These are phyloP conservation scores for Gryllus longicercus DNA, from an alignment of 2,888 invertebrate species.

Conservation along the genomic window DNA sequence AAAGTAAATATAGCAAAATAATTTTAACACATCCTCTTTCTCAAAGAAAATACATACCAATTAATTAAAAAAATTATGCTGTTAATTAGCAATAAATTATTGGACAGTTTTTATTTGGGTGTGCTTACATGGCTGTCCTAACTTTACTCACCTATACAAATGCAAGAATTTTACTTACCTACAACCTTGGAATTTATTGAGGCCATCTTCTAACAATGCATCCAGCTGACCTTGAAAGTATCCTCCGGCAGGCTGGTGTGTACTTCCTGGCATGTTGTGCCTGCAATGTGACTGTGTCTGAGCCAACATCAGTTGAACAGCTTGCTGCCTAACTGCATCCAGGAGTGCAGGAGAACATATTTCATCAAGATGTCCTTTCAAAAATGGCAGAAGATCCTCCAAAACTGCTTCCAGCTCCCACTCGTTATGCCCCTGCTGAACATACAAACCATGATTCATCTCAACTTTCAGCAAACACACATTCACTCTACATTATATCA, in stretches of 20 bases:
- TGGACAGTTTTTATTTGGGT: too few species aligned
- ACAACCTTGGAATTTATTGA: slow-evolving; percentile 49
- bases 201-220: slow-evolving; percentile 46
- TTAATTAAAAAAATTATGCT: too few species aligned
- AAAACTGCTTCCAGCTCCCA: slow-evolving; percentile 44
- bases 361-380: slow-evolving; percentile 56
- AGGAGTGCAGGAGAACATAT: slow-evolving; percentile 53
- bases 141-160: too few species aligned
- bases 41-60: too few species aligned
- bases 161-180: slow-evolving; percentile 42
- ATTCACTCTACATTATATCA: neutral
- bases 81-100: too few species aligned
- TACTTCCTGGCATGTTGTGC: neutral
- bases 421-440: slow-evolving; percentile 23
- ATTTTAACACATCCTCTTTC: too few species aligned
- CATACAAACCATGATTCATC: neutral
- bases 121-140: too few species aligned
- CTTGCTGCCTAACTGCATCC: slow-evolving; percentile 52
- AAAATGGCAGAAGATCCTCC: slow-evolving; percentile 54
- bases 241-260: slow-evolving; percentile 17
- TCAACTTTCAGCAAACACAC: neutral
- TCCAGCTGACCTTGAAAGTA: slow-evolving; percentile 48
- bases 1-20: too few species aligned
- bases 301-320: slow-evolving; percentile 48
- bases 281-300: slow-evolving; percentile 26